Conservation (phyloP, 2,797 vertebrate genomes). For the Hypotaenidia philippensis region DNA sequence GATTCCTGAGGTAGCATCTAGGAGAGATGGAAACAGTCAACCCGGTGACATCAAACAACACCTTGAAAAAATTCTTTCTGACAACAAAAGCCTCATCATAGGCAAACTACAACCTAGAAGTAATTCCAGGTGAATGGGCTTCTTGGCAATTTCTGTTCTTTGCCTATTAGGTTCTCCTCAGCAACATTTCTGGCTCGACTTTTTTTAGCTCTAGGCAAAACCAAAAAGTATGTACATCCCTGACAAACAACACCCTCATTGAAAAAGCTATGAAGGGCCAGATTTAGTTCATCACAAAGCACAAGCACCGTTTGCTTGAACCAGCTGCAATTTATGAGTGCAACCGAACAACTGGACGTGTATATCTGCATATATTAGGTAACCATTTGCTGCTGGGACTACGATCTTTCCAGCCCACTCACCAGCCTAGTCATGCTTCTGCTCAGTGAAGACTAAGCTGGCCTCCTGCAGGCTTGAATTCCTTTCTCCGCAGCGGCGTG, state of each 20-base stretch:
- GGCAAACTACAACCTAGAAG: neutral
- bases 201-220: conserved; percentile 55
- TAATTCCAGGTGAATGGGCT: neutral
- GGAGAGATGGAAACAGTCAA: neutral
- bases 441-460: neutral
- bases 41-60: neutral
- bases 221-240: neutral
- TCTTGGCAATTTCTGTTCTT: neutral
- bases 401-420: neutral
- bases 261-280: conserved; percentile 47
- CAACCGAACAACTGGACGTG: neutral
- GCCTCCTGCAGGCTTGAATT: neutral
- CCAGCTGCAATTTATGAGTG: neutral
- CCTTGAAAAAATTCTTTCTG: neutral
- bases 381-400: neutral
- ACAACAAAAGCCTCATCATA: neutral
- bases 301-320: neutral
- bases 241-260: conserved; percentile 57
- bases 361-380: neutral
- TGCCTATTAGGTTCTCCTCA: neutral
- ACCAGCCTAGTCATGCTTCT: neutral
- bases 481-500: neutral
- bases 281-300: conserved; percentile 54
- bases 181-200: neutral
- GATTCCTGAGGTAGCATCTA: neutral